Percentiles rank a stretch among this genome's conserved stretches.
phyloP scores from a whole-genome alignment of 1,140 invertebrate genomes.

The Xylocopa sonorina region DNA sequence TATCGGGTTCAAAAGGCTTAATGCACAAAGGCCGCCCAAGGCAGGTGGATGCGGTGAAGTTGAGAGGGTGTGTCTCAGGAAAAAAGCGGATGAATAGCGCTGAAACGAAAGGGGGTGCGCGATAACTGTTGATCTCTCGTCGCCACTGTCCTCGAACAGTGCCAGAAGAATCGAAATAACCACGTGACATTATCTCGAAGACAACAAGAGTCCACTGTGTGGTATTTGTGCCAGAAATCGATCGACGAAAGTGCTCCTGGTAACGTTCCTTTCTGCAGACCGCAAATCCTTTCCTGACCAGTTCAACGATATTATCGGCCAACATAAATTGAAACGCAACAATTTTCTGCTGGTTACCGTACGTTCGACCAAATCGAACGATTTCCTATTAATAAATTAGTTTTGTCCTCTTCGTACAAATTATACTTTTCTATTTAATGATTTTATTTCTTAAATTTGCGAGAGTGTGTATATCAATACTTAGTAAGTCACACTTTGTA shows the following conservation, averaged over 20 bases:
- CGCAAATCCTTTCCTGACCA: background rate
- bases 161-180: background rate
- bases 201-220: constrained; percentile 35
- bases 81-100: constrained; percentile 22
- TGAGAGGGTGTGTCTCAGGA: constrained; percentile 26
- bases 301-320: constrained; percentile 5
- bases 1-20: constrained; percentile 58
- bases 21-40: constrained; percentile 53
- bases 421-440: too few species aligned
- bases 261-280: background rate
- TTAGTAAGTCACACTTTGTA: too few species aligned
- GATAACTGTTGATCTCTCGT: constrained; percentile 42
- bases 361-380: background rate
- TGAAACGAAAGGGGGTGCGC: constrained; percentile 33
- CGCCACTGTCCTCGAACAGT: constrained; percentile 7
- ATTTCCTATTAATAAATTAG: too few species aligned
- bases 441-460: too few species aligned
- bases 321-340: constrained; percentile 31
- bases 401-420: too few species aligned
- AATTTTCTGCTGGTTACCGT: background rate
- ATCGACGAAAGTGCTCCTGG: background rate
- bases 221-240: constrained; percentile 15
- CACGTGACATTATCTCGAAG: constrained; percentile 39
- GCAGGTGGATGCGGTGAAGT: constrained; percentile 22
- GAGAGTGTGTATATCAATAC: too few species aligned